Evolutionary conservation across 2,888 invertebrate genomes (phyloP).

Genomic region (Bruchidius siliquastri): DNA sequence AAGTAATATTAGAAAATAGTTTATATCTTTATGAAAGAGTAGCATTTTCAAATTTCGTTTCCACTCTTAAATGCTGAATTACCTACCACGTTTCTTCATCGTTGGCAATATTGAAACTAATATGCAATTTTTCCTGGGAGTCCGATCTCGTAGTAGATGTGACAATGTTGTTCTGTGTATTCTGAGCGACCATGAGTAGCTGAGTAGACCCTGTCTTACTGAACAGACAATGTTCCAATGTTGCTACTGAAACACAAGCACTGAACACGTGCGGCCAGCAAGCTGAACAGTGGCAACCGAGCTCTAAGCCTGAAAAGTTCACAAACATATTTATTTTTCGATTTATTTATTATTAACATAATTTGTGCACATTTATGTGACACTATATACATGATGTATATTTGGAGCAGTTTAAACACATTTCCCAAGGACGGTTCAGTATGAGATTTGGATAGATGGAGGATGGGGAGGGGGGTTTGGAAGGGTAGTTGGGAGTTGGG

Average conservation of each 20-base stretch:
- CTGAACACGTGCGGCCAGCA: slow-evolving; percentile 96
- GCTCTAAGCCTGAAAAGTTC: slow-evolving; percentile 63
- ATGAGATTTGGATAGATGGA: too few species aligned
- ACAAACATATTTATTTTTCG: too few species aligned
- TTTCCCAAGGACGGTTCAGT: too few species aligned
- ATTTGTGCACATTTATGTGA: too few species aligned
- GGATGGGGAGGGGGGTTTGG: too few species aligned
- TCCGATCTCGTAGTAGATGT: slow-evolving; percentile 51
- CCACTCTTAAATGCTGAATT: neutral
- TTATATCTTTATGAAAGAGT: too few species aligned
- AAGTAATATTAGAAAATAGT: neutral
- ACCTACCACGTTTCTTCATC: slow-evolving; percentile 76
- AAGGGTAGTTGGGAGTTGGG: too few species aligned
- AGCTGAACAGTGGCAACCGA: slow-evolving; percentile 87
- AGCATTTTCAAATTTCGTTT: too few species aligned
- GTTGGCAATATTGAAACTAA: slow-evolving; percentile 56
- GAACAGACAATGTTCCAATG: slow-evolving; percentile 85
- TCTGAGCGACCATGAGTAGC: slow-evolving; percentile 61
- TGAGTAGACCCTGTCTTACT: slow-evolving; percentile 73
- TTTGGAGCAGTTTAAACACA: too few species aligned
- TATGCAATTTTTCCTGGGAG: slow-evolving; percentile 57
- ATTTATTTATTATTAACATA: too few species aligned
- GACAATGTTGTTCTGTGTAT: slow-evolving; percentile 58
- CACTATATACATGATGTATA: too few species aligned
- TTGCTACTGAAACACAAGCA: slow-evolving; percentile 88